Conservation (phyloP, 2,113 vertebrate genomes). For the Suncus etruscus region DNA sequence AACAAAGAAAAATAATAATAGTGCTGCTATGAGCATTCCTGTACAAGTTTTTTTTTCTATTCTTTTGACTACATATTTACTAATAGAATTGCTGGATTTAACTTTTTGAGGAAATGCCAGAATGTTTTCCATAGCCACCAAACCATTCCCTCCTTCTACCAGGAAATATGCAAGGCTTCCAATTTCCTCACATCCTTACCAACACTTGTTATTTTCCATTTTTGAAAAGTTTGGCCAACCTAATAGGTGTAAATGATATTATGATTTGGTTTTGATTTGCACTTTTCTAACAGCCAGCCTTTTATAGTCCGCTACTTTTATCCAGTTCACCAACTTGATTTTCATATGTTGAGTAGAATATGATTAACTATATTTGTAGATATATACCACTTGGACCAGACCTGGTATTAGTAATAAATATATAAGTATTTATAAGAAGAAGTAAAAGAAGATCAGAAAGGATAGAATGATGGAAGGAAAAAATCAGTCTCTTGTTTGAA, state of each 20-base stretch:
- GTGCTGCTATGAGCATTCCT: not conserved
- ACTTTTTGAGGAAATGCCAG: slow-evolving; percentile 11
- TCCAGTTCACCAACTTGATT: not conserved
- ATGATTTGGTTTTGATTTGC: slow-evolving; percentile 4
- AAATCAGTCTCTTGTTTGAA: not conserved
- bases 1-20: no score
- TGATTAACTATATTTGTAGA: not conserved
- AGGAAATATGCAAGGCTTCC: not conserved
- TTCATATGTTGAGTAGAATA: not conserved
- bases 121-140: not conserved
- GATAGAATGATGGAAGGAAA: not conserved
- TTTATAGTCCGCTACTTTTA: not conserved
- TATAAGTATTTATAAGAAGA: slow-evolving; percentile 22
- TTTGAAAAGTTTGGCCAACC: not conserved
- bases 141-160: not conserved
- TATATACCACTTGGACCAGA: not conserved
- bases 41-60: slow-evolving; percentile 13
- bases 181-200: slow-evolving; percentile 2
- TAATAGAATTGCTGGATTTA: not conserved
- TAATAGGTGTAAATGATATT: not conserved
- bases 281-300: slow-evolving; percentile 4
- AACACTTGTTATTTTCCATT: slow-evolving; percentile 42
- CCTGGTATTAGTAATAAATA: not conserved
- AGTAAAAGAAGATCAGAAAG: not conserved
- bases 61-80: not conserved